Evolutionary conservation across 2,797 vertebrate genomes (phyloP).

Genomic region (Myiothlypis coronata): DNA sequence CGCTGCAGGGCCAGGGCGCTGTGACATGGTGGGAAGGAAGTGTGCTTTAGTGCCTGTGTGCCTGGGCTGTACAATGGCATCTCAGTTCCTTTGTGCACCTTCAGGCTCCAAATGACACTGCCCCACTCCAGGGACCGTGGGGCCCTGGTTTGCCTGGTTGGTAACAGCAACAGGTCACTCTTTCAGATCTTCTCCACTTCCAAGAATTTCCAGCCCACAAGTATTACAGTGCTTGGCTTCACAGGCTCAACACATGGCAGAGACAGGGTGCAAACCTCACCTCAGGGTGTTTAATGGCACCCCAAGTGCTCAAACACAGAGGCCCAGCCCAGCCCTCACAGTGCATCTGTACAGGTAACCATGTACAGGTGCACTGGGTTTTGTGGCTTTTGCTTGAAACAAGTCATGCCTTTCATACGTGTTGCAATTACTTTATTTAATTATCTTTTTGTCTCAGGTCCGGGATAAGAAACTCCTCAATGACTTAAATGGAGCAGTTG

Average conservation of each 20-base stretch:
- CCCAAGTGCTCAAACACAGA: background rate
- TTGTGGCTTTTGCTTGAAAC: background rate
- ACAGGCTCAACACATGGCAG: background rate
- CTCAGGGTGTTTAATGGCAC: background rate
- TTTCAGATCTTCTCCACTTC: background rate
- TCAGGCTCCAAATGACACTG: background rate
- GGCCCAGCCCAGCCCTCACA: background rate
- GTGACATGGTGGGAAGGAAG: rapidly evolving
- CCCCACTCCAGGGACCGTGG: rapidly evolving
- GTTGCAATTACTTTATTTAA: background rate
- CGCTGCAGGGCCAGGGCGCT: background rate
- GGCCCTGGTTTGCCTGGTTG: background rate
- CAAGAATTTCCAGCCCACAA: background rate
- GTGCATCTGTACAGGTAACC: background rate
- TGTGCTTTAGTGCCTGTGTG: background rate
- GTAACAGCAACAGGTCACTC: background rate
- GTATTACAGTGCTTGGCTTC: background rate
- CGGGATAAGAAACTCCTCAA: constrained; percentile 83
- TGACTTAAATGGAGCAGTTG: constrained; percentile 78
- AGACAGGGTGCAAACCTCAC: background rate
- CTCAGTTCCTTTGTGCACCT: background rate
- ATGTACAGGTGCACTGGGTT: rapidly evolving
- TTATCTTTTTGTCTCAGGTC: constrained; percentile 61
- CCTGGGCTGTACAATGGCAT: background rate
- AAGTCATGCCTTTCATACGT: background rate